Conservation (phyloP, 2,888 invertebrate genomes). For the Teleogryllus oceanicus region DNA sequence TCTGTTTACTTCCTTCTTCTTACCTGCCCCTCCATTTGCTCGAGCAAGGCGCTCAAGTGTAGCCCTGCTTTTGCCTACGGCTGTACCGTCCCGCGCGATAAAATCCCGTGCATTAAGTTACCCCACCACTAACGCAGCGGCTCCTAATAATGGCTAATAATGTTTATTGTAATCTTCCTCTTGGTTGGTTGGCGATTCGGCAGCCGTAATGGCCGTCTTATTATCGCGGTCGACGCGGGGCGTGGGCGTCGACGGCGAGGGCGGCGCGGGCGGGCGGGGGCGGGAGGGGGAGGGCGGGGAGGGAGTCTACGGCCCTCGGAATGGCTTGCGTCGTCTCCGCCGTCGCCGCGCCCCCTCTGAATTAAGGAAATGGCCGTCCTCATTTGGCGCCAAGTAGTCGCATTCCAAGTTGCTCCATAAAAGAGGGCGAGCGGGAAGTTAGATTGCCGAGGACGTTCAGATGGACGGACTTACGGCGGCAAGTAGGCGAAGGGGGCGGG, state of each 20-base stretch:
- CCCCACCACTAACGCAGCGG: constrained; percentile 18
- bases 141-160: constrained; percentile 18
- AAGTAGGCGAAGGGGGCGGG: too few species aligned
- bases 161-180: neutral
- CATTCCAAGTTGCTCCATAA: constrained; percentile 18
- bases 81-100: neutral
- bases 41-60: too few species aligned
- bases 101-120: neutral
- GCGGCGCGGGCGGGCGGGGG: neutral
- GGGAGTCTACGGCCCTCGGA: neutral
- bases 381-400: constrained; percentile 9
- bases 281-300: neutral
- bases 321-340: neutral
- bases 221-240: neutral
- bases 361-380: constrained; percentile 6
- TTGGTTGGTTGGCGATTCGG: constrained; percentile 9
- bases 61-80: too few species aligned
- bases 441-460: neutral
- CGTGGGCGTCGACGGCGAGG: neutral
- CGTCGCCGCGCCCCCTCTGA: neutral
- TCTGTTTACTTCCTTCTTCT: too few species aligned
- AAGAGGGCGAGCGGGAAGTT: neutral
- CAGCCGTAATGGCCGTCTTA: neutral
- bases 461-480: neutral
- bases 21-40: too few species aligned